These are phyloP conservation scores for Nemotelus nigrinus DNA, from an alignment of 2,888 invertebrate species.

Conservation along the genomic window DNA sequence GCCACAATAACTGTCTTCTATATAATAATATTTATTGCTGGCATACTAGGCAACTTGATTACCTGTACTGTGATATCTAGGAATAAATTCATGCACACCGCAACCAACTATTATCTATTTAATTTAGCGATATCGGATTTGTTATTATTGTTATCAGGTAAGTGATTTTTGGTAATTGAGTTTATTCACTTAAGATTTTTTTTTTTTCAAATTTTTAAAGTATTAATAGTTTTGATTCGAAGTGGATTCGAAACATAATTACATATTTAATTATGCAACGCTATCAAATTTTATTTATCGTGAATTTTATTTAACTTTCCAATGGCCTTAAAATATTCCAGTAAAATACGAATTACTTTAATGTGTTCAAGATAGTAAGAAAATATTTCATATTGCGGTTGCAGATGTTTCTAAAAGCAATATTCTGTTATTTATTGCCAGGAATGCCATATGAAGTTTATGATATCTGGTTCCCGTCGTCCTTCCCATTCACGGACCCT, in stretches of 20 bases:
- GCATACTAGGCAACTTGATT: conserved; percentile 82
- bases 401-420: conserved; percentile 53
- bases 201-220: too few relatives aligned
- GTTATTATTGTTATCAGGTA: conserved; percentile 78
- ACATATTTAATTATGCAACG: too few relatives aligned
- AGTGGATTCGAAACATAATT: too few relatives aligned
- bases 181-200: too few relatives aligned
- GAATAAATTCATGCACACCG: conserved; percentile 86
- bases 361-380: background rate
- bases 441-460: conserved; percentile 81
- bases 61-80: conserved; percentile 86
- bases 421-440: conserved; percentile 23
- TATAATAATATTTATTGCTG: conserved; percentile 70
- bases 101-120: conserved; percentile 84
- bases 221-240: too few relatives aligned
- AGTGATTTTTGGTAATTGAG: conserved; percentile 48
- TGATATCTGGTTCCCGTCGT: conserved; percentile 73
- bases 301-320: background rate
- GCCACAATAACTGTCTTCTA: conserved; percentile 76
- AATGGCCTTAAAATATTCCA: background rate
- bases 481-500: conserved; percentile 75
- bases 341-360: background rate
- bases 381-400: background rate
- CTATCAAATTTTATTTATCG: too few relatives aligned
- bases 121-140: conserved; percentile 87